Evolutionary conservation across 2,113 vertebrate species (phyloP).

Genomic region (Anhinga rufa): DNA sequence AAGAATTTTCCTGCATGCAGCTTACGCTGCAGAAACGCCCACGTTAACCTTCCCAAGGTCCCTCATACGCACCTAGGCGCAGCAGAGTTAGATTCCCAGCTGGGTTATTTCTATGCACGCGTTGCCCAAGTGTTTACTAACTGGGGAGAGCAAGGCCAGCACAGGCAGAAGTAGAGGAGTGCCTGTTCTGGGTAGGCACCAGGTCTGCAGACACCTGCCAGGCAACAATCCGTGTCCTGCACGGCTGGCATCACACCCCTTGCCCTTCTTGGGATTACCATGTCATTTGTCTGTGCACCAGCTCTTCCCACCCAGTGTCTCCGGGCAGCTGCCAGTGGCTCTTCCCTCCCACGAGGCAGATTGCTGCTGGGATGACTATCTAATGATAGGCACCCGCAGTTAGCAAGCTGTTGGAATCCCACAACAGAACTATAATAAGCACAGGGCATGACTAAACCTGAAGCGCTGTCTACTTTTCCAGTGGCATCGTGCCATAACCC

Average conservation of each 20-base stretch:
- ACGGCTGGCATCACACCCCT: neutral
- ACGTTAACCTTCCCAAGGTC: accelerated
- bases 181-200: neutral
- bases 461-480: neutral
- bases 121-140: neutral
- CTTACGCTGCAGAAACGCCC: neutral
- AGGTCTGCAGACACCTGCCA: neutral
- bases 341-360: neutral
- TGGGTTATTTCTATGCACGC: accelerated
- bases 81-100: neutral
- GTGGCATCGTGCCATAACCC: neutral
- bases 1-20: neutral
- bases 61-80: accelerated
- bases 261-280: neutral
- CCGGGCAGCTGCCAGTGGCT: neutral
- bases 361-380: neutral
- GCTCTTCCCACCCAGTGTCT: neutral
- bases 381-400: neutral
- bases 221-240: neutral
- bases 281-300: neutral
- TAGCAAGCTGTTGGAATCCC: neutral
- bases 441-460: neutral
- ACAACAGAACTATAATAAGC: conserved; percentile 8
- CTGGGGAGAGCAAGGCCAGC: neutral
- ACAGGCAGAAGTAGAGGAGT: neutral